These are phyloP conservation scores for Coptotermes formosanus DNA, from an alignment of 1,140 invertebrate genomes.

Conservation along the genomic window DNA sequence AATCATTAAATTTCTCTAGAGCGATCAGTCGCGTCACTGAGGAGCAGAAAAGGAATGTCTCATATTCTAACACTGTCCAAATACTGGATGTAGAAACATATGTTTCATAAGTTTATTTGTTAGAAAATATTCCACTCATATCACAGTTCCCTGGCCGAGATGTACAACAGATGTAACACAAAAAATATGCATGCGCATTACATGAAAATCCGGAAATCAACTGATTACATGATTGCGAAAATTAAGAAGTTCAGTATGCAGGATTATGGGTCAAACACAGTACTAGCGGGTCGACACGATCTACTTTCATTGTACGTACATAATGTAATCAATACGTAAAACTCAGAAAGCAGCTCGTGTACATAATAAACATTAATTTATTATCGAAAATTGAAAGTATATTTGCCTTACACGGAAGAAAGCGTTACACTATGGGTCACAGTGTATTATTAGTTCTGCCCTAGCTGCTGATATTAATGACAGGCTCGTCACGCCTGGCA, in stretches of 20 bases:
- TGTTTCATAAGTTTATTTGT: no score
- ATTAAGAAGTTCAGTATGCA: background rate
- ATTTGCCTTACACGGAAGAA: constrained; percentile 8
- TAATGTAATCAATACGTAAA: background rate
- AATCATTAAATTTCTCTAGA: no score
- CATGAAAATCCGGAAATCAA: background rate
- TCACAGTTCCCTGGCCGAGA: background rate
- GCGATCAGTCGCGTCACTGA: no score
- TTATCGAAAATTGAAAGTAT: background rate
- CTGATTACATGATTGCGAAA: background rate
- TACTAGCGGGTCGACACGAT: background rate
- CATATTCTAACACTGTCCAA: no score
- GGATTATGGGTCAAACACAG: background rate
- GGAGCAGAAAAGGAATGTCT: no score
- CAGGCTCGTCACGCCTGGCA: background rate
- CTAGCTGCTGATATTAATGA: background rate
- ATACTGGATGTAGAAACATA: no score
- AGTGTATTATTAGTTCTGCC: background rate
- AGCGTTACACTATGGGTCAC: background rate
- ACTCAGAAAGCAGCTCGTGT: background rate
- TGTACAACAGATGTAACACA: background rate
- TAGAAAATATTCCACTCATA: no score
- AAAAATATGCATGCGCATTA: background rate
- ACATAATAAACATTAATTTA: background rate
- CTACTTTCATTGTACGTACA: background rate